These are phyloP conservation scores for Mionectes olivaceus DNA, from an alignment of 2,797 vertebrate genomes.

Conservation along the genomic window DNA sequence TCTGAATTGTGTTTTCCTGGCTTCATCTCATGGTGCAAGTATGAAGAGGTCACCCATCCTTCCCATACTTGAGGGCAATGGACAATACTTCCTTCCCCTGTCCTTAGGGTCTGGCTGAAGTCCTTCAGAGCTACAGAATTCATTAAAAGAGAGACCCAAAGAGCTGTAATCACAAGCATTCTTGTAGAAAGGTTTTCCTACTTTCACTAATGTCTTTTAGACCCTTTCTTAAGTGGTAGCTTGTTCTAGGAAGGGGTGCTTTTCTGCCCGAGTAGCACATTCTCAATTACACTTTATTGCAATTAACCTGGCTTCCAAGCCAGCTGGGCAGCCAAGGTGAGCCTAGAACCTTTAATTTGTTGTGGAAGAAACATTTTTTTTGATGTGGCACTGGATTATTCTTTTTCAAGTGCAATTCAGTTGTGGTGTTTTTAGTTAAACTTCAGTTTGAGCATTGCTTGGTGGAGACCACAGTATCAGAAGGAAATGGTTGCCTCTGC, in stretches of 20 bases:
- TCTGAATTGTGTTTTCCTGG: not conserved
- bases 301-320: not conserved
- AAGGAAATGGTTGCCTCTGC: conserved; percentile 51
- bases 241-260: not conserved
- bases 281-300: not conserved
- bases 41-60: not conserved
- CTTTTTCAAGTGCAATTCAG: not conserved
- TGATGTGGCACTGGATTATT: not conserved
- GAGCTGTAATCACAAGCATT: not conserved
- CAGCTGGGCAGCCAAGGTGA: not conserved
- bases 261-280: not conserved
- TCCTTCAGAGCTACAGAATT: not conserved
- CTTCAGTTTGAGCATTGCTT: not conserved
- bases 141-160: not conserved
- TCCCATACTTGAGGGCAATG: not conserved
- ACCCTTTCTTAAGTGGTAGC: not conserved
- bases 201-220: not conserved
- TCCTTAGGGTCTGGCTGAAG: not conserved
- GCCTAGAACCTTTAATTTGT: not conserved
- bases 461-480: conserved; percentile 30
- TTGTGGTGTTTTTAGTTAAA: conserved; percentile 26
- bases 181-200: not conserved
- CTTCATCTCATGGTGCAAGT: not conserved
- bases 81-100: not conserved
- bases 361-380: not conserved